Percentiles rank a stretch among this genome's conserved stretches.
These are phyloP conservation scores for Tyrophagus putrescentiae DNA, from an alignment of 1,140 invertebrate genomes.

Conservation along the genomic window DNA sequence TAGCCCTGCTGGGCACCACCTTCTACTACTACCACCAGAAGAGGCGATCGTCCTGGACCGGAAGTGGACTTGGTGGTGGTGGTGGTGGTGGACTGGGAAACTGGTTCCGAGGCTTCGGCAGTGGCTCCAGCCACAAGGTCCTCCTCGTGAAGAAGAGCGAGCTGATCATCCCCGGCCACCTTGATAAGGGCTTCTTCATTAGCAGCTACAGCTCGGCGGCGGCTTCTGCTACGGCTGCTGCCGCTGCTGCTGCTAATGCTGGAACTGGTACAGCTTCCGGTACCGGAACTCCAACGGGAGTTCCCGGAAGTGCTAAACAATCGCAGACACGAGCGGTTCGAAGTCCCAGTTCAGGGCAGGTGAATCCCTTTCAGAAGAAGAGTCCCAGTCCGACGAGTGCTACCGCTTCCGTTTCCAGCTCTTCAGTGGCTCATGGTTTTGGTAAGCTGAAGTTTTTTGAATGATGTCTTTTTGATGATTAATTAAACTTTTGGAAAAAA, in stretches of 20 bases:
- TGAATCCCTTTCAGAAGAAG: slow-evolving; percentile 62
- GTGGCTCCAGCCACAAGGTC: not conserved
- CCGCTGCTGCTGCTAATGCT: too few relatives aligned
- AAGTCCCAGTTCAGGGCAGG: slow-evolving; percentile 44
- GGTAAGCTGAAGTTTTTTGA: not conserved
- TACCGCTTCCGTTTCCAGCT: not conserved
- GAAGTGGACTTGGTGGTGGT: too few relatives aligned
- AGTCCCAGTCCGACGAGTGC: slow-evolving; percentile 57
- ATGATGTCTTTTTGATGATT: not conserved
- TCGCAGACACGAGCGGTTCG: slow-evolving; percentile 39
- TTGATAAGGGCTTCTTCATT: not conserved
- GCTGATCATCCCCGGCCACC: not conserved
- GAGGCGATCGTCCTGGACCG: not conserved
- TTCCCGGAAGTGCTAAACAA: not conserved
- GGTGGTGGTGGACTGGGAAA: too few relatives aligned
- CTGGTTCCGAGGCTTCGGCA: not conserved
- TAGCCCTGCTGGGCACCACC: not conserved
- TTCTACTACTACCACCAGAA: slow-evolving; percentile 1
- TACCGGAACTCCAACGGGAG: too few relatives aligned
- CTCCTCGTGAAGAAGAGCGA: not conserved
- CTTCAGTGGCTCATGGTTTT: not conserved
- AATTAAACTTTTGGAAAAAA: not conserved
- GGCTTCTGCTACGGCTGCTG: too few relatives aligned
- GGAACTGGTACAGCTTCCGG: too few relatives aligned
- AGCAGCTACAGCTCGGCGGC: not conserved